Evolutionary conservation across 2,888 invertebrate species (phyloP).

Genomic region (Panopea generosa): DNA sequence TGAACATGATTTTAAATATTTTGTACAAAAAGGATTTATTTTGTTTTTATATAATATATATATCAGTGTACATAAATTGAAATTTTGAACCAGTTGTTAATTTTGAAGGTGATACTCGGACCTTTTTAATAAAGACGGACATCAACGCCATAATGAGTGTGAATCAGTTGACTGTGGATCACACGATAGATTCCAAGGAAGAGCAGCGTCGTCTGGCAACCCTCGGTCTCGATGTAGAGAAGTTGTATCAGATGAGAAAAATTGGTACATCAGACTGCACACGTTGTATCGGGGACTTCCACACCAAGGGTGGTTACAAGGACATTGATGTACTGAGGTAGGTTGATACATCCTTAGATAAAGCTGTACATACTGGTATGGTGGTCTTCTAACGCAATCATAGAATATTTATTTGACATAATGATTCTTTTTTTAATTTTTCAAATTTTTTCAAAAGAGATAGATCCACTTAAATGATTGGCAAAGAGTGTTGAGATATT

Average conservation of each 20-base stretch:
- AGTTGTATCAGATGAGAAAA: conserved; percentile 88
- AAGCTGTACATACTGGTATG: too few relatives aligned
- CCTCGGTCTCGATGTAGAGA: conserved; percentile 91
- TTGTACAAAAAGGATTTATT: too few relatives aligned
- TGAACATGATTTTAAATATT: too few relatives aligned
- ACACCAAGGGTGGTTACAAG: conserved; percentile 93
- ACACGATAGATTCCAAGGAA: conserved; percentile 93
- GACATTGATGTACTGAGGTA: conserved; percentile 91
- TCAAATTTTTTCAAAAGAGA: too few relatives aligned
- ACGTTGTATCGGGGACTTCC: conserved; percentile 94
- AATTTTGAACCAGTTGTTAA: background rate
- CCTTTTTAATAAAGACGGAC: conserved; percentile 92
- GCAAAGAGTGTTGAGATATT: too few relatives aligned
- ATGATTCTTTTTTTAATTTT: too few relatives aligned
- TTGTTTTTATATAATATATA: too few relatives aligned
- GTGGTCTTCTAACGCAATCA: too few relatives aligned
- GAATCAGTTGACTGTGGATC: conserved; percentile 93
- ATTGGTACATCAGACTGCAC: conserved; percentile 91
- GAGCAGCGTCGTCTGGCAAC: conserved; percentile 92
- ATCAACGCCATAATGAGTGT: conserved; percentile 91
- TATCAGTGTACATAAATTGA: background rate
- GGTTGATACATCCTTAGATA: background rate
- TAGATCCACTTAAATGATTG: too few relatives aligned
- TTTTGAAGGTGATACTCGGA: conserved; percentile 88
- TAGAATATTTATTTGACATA: too few relatives aligned